phyloP scores from a whole-genome alignment of 2,888 invertebrate species.

The Agonopterix arenella region DNA sequence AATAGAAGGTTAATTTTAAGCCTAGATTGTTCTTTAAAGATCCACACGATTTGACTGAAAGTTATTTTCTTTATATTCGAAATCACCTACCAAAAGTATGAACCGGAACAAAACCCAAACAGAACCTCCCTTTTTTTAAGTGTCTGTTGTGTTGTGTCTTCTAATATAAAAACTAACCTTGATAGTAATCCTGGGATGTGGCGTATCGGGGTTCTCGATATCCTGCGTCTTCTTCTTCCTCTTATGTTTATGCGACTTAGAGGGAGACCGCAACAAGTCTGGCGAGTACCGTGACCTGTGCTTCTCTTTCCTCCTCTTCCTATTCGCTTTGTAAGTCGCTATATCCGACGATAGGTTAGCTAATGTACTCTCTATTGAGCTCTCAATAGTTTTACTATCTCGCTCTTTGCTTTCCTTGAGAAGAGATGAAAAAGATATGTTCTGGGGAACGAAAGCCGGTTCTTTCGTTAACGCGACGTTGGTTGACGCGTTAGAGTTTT shows the following conservation, averaged over 20 bases:
- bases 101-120: too few species aligned
- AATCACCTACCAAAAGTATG: too few species aligned
- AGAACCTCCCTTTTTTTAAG: too few species aligned
- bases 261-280: constrained; percentile 79
- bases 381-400: constrained; percentile 64
- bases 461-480: constrained; percentile 39
- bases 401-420: constrained; percentile 58
- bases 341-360: constrained; percentile 69
- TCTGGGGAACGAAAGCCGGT: constrained; percentile 44
- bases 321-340: constrained; percentile 77
- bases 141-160: too few species aligned
- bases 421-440: constrained; percentile 69
- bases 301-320: constrained; percentile 85
- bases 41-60: too few species aligned
- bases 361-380: constrained; percentile 63
- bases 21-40: too few species aligned
- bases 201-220: constrained; percentile 68
- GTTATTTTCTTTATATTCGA: too few species aligned
- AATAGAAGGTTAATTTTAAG: too few species aligned
- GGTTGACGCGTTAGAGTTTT: constrained; percentile 64
- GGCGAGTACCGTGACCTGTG: constrained; percentile 85
- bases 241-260: constrained; percentile 87
- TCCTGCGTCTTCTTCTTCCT: constrained; percentile 88
- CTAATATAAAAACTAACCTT: constrained; percentile 71
- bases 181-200: constrained; percentile 87